Base-by-base conservation (phyloP, 2,797 vertebrate species). In the Melanotaenia nigrans region DNA sequence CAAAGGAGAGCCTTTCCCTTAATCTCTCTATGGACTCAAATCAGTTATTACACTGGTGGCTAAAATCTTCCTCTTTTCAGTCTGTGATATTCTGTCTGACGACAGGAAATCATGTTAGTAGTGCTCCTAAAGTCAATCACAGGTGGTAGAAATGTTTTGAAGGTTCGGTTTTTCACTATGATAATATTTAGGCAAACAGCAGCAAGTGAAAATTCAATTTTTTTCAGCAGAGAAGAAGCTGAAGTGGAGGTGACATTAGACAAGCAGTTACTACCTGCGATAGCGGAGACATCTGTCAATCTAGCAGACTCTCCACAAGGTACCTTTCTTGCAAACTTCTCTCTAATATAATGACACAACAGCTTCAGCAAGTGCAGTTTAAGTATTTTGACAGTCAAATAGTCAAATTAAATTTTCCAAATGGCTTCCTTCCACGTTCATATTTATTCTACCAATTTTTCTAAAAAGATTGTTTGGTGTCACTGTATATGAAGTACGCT, bases 1-100 rank as follows among this genome's bases (percentile, higher is more conserved):
- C 85, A 84, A 77, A 88, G 73, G 85, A 81, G 71, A 85, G 84
- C 62, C 68, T 83, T 81, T 81, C 75, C 83, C 79, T 85, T 86
- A 85, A 92, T 91, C 85, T 83, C 77, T 75, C 51, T 69, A 66
- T 61, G 65, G 77, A 78, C 75, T 76, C 56, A 80, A 77, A 87
- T 70, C 80, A 78, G 75, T 45, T 81, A 71, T 76, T 82, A 75
- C 45, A 70, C 75, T 60, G 33, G 66, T 53, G 55, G 68, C 57
- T 55, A 69, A 72, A 82, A 83, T 88, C 82, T 65, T 58, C 11
- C 53, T 68, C 75, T 71, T 78, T 79, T 85, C 62, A 75, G 65
- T 56, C 67, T 49, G 49, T 80, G 57, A 51, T 56, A 61, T 71
- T 77, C 61, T 72, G 24, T 47, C 47, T 1, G 2, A 61, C 60